Base-by-base conservation (phyloP, 2,888 invertebrate species). In the Tinea pellionella region DNA sequence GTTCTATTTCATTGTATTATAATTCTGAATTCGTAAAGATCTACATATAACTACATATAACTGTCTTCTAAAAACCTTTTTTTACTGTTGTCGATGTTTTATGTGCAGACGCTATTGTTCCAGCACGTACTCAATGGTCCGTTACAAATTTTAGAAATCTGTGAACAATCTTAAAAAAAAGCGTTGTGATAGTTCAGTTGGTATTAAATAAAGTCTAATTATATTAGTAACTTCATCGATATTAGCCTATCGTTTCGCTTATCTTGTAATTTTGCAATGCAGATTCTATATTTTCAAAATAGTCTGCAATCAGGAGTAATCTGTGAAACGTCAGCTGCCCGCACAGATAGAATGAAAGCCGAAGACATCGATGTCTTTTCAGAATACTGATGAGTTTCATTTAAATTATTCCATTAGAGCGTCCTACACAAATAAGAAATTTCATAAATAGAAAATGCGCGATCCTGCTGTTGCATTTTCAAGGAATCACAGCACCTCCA, bases 401-500 rank as follows among this genome's bases (percentile, higher is more conserved):
- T 70, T 73, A 77, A 79, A 81, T 81, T 80, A 81, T 83, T 83
- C 80, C 78, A 79, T 79, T 78, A 77, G 74, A 66, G 64, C 72
- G 71, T 71, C 73, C 24, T 72, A 73, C 70, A n/a, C 41, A 68
- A 69, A 74, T 76, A 77, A 74, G 75, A 77, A 77, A 80, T 71
- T 76, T 80, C 75, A 80, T 82, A 82, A 84, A 84, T 82, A 83
- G 80, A 77, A 80, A 83, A 78, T 78, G 74, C 73, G 67, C 67
- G 67, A 70, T 78, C 75, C 75, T 77, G 74, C 68, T 72, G 71
- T 65, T 75, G 77, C 74, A 74, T 75, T 84, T 83, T 80, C 78
- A 75, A 78, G 69, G 75, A 84, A 87, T 86, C 86, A 84, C 80
- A 74, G 74, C 74, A 74, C 72, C 75, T 73, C 71, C 68, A 75